Conservation (phyloP, 2,888 invertebrate species). For the Toxonevra muliebris region DNA sequence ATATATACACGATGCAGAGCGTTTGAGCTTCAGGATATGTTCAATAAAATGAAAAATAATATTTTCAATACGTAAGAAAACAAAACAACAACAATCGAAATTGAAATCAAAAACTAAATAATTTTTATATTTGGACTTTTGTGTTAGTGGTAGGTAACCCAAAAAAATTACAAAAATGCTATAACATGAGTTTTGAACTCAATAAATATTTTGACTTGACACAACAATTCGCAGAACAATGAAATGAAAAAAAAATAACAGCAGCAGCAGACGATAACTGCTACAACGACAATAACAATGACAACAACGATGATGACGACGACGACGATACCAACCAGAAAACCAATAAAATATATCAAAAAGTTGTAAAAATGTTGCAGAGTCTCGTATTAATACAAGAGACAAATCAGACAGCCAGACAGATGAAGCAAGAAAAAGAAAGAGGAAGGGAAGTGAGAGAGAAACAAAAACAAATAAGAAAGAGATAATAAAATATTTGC, state of each 20-base stretch:
- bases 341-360: slow-evolving; percentile 37
- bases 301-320: not conserved
- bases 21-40: not conserved
- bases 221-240: slow-evolving; percentile 46
- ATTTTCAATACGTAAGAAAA: not conserved
- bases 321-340: not conserved
- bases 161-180: slow-evolving; percentile 37
- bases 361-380: slow-evolving; percentile 35
- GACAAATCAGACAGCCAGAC: no score
- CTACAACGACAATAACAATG: no score
- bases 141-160: not conserved
- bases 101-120: not conserved
- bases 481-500: no score
- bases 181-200: slow-evolving; percentile 47
- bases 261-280: no score
- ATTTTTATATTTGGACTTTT: not conserved
- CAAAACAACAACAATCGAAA: not conserved
- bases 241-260: slow-evolving; percentile 33
- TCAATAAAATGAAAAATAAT: not conserved
- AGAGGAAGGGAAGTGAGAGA: no score
- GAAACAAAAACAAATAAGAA: no score
- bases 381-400: not conserved
- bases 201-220: slow-evolving; percentile 60
- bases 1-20: not conserved
- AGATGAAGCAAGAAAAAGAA: no score